phyloP scores from a whole-genome alignment of 2,113 vertebrate species.

The Sitta europaea region DNA sequence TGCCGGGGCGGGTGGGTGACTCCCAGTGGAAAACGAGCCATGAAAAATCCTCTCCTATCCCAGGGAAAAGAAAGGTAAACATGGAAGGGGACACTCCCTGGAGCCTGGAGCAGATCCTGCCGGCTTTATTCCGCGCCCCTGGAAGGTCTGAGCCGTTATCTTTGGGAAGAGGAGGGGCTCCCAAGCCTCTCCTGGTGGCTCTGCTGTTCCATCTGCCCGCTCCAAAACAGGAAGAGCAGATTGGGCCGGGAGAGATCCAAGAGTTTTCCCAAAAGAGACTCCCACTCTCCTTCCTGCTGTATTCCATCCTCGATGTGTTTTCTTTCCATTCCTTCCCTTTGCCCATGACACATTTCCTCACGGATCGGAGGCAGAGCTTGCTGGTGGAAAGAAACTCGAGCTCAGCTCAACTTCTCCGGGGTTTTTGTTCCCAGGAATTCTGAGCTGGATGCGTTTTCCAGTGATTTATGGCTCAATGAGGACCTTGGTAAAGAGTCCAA shows the following conservation, averaged over 20 bases:
- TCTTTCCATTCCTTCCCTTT: neutral
- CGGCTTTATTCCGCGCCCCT: neutral
- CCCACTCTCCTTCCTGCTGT: neutral
- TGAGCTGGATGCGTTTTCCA: neutral
- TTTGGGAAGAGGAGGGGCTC: neutral
- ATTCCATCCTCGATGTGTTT: neutral
- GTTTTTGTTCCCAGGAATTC: neutral
- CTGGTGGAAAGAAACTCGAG: neutral
- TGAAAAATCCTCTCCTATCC: neutral
- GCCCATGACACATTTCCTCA: neutral
- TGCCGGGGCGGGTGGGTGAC: neutral
- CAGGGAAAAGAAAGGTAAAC: neutral
- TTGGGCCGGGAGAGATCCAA: neutral
- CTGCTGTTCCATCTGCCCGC: neutral
- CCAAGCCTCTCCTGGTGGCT: neutral
- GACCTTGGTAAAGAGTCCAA: neutral
- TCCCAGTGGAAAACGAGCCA: neutral
- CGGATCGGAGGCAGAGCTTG: neutral
- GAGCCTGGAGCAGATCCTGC: neutral
- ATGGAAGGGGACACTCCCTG: neutral
- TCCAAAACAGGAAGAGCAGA: neutral
- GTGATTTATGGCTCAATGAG: neutral
- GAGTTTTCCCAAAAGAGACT: neutral
- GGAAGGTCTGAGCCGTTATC: neutral
- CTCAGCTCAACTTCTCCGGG: neutral